A percentile compares a stretch with the other conserved stretches of the same genome.
These are phyloP conservation scores for Fregata magnificens DNA, from an alignment of 2,113 vertebrate species.

Conservation along the genomic window DNA sequence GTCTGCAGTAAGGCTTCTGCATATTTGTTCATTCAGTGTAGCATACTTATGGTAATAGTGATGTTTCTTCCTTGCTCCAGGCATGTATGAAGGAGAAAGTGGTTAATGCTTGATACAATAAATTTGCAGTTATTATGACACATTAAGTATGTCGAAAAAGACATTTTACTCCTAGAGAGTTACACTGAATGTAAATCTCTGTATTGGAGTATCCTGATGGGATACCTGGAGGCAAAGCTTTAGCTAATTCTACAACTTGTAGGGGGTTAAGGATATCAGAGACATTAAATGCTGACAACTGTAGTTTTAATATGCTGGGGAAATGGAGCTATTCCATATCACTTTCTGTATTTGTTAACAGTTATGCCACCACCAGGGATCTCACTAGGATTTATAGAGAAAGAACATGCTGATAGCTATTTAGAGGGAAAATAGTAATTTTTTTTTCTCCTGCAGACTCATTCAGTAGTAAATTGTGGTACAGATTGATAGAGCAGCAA, in stretches of 20 bases:
- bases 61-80: constrained; percentile 49
- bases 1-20: constrained; percentile 25
- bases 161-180: constrained; percentile 55
- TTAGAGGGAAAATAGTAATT: constrained; percentile 31
- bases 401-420: constrained; percentile 52
- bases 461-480: constrained; percentile 24
- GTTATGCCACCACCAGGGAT: constrained; percentile 53
- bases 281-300: constrained; percentile 61
- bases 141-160: constrained; percentile 56
- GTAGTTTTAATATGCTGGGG: constrained; percentile 60
- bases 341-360: constrained; percentile 63
- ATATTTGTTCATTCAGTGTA: constrained; percentile 46
- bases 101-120: constrained; percentile 53
- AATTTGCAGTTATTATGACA: constrained; percentile 64
- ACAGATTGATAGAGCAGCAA: constrained; percentile 6
- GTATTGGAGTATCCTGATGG: constrained; percentile 56
- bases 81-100: constrained; percentile 56
- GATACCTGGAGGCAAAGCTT: constrained; percentile 67
- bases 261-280: constrained; percentile 60
- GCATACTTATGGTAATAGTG: constrained; percentile 37
- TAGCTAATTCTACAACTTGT: constrained; percentile 63
- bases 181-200: constrained; percentile 35
- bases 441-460: not conserved
- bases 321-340: constrained; percentile 59
- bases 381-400: constrained; percentile 52